Evolutionary conservation across 2,888 invertebrate genomes (phyloP).

Genomic region (Athripsodes cinereus): DNA sequence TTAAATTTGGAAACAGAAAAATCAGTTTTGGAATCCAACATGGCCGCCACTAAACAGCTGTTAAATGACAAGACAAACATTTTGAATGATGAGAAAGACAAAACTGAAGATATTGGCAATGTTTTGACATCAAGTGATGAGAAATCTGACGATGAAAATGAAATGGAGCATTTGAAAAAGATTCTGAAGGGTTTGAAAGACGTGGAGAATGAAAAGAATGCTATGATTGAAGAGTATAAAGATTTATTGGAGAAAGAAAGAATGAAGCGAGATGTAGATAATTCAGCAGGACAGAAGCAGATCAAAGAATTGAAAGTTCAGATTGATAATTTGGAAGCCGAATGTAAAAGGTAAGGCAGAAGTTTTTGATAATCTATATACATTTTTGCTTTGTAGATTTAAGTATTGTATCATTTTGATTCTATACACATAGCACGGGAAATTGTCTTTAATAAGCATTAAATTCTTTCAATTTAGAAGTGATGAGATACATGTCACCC

Average conservation of each 20-base stretch:
- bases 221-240: constrained; percentile 45
- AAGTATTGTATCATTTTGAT: background rate
- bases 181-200: constrained; percentile 39
- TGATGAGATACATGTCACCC: no score
- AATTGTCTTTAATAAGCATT: no score
- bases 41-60: constrained; percentile 35
- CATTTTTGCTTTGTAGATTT: no score
- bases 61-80: constrained; percentile 33
- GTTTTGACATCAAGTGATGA: constrained; percentile 36
- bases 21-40: constrained; percentile 34
- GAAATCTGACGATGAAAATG: constrained; percentile 37
- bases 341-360: constrained; percentile 34
- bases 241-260: constrained; percentile 47
- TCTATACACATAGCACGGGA: no score
- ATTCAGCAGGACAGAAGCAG: constrained; percentile 26
- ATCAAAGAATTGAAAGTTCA: constrained; percentile 33
- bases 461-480: no score
- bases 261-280: constrained; percentile 39
- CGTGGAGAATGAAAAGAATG: constrained; percentile 43
- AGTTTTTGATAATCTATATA: no score
- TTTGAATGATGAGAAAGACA: constrained; percentile 30
- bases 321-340: constrained; percentile 38
- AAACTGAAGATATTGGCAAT: constrained; percentile 33
- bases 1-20: constrained; percentile 39
- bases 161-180: constrained; percentile 32